Conservation (phyloP, 1,140 invertebrate species). For the Drosophila guanche region DNA sequence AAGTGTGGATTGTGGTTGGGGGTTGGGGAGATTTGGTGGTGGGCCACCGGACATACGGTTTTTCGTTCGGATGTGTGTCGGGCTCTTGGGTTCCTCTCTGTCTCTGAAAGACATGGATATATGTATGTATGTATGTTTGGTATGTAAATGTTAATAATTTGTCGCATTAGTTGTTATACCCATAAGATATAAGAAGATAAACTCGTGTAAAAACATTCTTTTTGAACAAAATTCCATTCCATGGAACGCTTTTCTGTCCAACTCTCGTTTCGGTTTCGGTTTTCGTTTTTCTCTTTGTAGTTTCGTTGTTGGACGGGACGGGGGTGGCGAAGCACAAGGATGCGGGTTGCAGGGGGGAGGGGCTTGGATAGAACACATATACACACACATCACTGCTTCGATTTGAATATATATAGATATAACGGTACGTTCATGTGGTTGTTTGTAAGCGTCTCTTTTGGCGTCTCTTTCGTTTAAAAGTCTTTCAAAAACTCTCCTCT, state of each 20-base stretch:
- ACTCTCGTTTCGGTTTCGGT: constrained; percentile 31
- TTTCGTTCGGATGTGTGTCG: too few species aligned
- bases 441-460: constrained; percentile 57
- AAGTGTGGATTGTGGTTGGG: too few species aligned
- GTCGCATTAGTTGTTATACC: neutral
- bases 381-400: constrained; percentile 65
- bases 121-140: neutral
- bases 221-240: neutral
- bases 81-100: too few species aligned
- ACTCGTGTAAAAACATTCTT: constrained; percentile 28
- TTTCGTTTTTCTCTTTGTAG: constrained; percentile 1
- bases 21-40: too few species aligned
- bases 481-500: constrained; percentile 9
- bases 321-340: constrained; percentile 33
- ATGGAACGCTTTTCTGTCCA: constrained; percentile 26
- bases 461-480: constrained; percentile 55
- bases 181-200: too few species aligned
- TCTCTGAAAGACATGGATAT: neutral
- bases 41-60: too few species aligned
- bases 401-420: constrained; percentile 37
- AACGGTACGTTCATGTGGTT: constrained; percentile 69
- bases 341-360: constrained; percentile 5
- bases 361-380: constrained; percentile 48
- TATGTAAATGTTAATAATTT: constrained; percentile 8
- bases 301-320: constrained; percentile 12